Conservation (phyloP, 2,888 invertebrate species). For the Bibio marci region DNA sequence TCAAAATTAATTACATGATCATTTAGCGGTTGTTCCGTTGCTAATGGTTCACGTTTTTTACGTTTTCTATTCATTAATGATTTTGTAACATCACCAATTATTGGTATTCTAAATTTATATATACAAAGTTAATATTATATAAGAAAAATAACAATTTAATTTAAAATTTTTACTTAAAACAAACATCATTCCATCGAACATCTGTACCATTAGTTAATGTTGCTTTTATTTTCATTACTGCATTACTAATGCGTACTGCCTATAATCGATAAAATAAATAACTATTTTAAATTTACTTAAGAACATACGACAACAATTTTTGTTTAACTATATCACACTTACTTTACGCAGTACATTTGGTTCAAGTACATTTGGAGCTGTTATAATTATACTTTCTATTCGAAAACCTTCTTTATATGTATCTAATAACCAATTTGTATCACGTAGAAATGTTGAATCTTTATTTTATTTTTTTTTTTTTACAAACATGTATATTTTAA, state of each 20-base stretch:
- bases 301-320: too few species aligned
- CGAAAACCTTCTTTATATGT: slow-evolving; percentile 47
- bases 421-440: slow-evolving; percentile 54
- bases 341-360: slow-evolving; percentile 37
- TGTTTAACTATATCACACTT: too few species aligned
- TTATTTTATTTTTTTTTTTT: not conserved
- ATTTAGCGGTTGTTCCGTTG: not conserved
- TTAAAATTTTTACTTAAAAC: slow-evolving; percentile 11
- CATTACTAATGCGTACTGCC: slow-evolving; percentile 30
- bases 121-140: not conserved
- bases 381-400: slow-evolving; percentile 41
- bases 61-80: slow-evolving; percentile 12
- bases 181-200: slow-evolving; percentile 11
- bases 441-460: slow-evolving; percentile 46
- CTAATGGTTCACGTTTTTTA: slow-evolving; percentile 7
- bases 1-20: slow-evolving; percentile 10
- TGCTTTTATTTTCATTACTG: slow-evolving; percentile 29
- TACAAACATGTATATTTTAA: not conserved
- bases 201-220: slow-evolving; percentile 17
- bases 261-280: not conserved
- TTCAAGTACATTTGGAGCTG: slow-evolving; percentile 47
- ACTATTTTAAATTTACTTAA: not conserved
- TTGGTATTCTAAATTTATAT: slow-evolving; percentile 19
- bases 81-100: slow-evolving; percentile 14
- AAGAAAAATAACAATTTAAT: not conserved